Percentiles rank a stretch among this genome's conserved stretches.
Evolutionary conservation across 2,797 vertebrate species (phyloP).

Genomic region (Vespertilio murinus): DNA sequence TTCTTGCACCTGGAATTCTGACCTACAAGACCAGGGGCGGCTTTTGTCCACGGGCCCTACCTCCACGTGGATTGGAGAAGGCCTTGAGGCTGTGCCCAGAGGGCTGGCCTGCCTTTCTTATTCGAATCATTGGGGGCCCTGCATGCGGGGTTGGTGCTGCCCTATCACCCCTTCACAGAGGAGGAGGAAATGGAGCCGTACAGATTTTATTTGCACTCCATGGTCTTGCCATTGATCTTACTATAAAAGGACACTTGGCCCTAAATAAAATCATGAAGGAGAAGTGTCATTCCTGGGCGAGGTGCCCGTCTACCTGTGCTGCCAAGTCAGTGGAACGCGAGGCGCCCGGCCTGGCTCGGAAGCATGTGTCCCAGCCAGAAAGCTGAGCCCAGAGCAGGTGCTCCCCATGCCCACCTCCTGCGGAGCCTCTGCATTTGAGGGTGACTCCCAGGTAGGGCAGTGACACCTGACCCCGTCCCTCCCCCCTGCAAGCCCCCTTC

Average conservation of each 20-base stretch:
- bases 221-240: too few relatives aligned
- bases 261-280: neutral
- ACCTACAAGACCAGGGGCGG: neutral
- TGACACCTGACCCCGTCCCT: neutral
- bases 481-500: too few relatives aligned
- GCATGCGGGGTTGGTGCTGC: fast-evolving
- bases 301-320: fast-evolving
- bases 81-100: fast-evolving
- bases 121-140: neutral
- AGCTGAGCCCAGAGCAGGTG: fast-evolving
- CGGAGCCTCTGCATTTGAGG: fast-evolving
- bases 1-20: slow-evolving; percentile 24
- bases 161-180: neutral
- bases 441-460: neutral
- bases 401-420: fast-evolving
- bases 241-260: neutral
- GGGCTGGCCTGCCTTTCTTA: neutral
- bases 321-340: neutral
- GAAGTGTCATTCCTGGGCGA: neutral
- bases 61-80: neutral
- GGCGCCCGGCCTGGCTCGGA: fast-evolving
- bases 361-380: fast-evolving
- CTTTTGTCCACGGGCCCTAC: neutral
- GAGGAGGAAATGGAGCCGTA: neutral
- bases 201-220: fast-evolving